phyloP scores from a whole-genome alignment of 2,888 invertebrate species.

The Halictus ligatus region DNA sequence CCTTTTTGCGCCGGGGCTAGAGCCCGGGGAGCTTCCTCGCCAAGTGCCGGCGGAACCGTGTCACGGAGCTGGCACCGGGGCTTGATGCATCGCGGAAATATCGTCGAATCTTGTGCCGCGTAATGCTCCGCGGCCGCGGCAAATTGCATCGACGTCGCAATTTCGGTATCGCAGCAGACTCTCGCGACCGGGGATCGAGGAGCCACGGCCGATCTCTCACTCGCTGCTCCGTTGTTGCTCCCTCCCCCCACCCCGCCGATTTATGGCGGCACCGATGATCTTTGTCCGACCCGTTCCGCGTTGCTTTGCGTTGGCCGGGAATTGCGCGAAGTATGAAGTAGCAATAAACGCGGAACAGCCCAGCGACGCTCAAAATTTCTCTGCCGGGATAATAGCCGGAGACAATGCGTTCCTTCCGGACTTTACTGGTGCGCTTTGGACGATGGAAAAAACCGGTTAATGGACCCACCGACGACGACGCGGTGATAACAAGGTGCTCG shows the following conservation, averaged over 20 bases:
- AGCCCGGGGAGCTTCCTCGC: conserved; percentile 54
- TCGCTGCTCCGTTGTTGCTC: background rate
- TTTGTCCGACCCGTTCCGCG: background rate
- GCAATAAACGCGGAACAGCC: background rate
- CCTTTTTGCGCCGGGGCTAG: conserved; percentile 58
- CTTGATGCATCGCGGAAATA: conserved; percentile 64
- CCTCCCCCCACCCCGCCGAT: background rate
- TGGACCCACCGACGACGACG: background rate
- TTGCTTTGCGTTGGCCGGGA: background rate
- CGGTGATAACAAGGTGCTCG: background rate
- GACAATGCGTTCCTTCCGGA: conserved; percentile 3
- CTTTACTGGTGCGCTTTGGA: background rate
- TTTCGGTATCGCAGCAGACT: background rate
- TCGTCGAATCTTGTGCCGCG: conserved; percentile 48
- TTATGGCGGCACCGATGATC: background rate
- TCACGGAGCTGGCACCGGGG: conserved; percentile 63
- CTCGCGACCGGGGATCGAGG: background rate
- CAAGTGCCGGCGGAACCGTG: conserved; percentile 65
- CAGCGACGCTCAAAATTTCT: background rate
- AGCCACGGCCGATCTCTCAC: background rate
- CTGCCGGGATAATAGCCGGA: background rate
- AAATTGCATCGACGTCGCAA: conserved; percentile 39
- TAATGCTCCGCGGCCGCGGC: conserved; percentile 28
- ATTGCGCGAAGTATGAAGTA: background rate
- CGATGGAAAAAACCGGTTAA: background rate